Evolutionary conservation across 2,113 vertebrate genomes (phyloP).

Genomic region (Nannospalax galili): DNA sequence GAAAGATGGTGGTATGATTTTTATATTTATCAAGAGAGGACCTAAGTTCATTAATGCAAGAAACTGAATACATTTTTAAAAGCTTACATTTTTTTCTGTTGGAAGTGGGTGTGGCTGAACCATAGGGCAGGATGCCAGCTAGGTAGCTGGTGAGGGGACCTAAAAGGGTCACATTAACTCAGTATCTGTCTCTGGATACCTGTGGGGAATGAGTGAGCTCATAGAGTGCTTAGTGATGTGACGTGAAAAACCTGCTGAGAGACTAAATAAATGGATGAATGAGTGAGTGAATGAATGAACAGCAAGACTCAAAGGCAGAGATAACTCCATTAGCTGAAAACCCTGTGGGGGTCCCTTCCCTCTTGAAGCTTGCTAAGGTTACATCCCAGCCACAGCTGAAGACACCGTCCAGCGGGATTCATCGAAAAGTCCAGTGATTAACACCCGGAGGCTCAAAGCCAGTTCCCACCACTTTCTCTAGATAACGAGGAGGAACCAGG

Average conservation of each 20-base stretch:
- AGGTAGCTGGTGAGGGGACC: neutral
- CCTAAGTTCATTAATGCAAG: conserved; percentile 21
- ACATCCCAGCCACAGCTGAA: conserved; percentile 29
- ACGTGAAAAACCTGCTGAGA: neutral
- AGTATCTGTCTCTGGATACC: neutral
- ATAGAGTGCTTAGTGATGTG: neutral
- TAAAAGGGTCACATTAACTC: neutral
- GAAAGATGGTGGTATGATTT: conserved; percentile 6
- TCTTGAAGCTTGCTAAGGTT: neutral
- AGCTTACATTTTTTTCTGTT: neutral
- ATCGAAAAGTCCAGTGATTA: neutral
- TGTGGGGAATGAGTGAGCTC: neutral
- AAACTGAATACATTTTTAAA: neutral
- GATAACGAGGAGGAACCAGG: neutral
- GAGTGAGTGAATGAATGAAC: neutral
- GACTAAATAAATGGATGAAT: neutral
- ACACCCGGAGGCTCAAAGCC: neutral
- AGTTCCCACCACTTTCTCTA: neutral
- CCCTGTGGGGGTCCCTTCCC: neutral
- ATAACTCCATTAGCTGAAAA: neutral
- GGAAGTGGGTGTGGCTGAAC: neutral
- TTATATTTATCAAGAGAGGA: conserved; percentile 35
- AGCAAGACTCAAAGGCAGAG: neutral
- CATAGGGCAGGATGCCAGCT: neutral
- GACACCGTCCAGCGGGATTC: neutral